Conservation (phyloP, 2,888 invertebrate species). For the Deilephila porcellus region DNA sequence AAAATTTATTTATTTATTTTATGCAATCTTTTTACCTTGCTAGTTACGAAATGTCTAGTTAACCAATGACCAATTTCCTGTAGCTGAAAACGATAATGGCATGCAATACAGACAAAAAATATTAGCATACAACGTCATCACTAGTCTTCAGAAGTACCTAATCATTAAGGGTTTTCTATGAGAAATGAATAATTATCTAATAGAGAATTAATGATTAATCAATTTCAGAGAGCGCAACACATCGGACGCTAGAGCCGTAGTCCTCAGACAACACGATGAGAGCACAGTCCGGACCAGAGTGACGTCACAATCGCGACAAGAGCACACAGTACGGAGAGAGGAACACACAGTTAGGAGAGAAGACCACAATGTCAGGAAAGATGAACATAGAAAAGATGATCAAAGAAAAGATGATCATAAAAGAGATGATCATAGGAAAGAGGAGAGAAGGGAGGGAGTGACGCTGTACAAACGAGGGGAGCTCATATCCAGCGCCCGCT, state of each 20-base stretch:
- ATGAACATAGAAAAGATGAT: conserved; percentile 52
- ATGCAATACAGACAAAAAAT: no score
- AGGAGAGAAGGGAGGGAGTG: conserved; percentile 60
- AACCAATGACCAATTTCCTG: no score
- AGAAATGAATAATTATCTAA: background rate
- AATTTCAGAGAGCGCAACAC: conserved; percentile 80
- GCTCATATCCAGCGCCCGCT: conserved; percentile 90
- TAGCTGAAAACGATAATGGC: no score
- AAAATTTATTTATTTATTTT: no score
- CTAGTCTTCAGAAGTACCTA: background rate
- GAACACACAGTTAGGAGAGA: conserved; percentile 43
- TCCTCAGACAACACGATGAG: conserved; percentile 73
- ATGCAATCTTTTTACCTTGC: no score
- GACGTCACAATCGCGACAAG: conserved; percentile 50
- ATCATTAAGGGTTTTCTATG: background rate
- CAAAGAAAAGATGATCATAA: conserved; percentile 55
- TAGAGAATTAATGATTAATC: no score
- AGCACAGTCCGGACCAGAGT: conserved; percentile 83
- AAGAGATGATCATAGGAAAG: conserved; percentile 63
- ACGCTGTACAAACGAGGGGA: conserved; percentile 92
- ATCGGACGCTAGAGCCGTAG: conserved; percentile 73
- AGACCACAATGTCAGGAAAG: conserved; percentile 46
- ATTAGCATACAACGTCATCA: no score
- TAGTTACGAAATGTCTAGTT: no score
- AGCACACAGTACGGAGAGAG: conserved; percentile 75